Base-by-base conservation (phyloP, 2,113 vertebrate species). In the Scalopus aquaticus region DNA sequence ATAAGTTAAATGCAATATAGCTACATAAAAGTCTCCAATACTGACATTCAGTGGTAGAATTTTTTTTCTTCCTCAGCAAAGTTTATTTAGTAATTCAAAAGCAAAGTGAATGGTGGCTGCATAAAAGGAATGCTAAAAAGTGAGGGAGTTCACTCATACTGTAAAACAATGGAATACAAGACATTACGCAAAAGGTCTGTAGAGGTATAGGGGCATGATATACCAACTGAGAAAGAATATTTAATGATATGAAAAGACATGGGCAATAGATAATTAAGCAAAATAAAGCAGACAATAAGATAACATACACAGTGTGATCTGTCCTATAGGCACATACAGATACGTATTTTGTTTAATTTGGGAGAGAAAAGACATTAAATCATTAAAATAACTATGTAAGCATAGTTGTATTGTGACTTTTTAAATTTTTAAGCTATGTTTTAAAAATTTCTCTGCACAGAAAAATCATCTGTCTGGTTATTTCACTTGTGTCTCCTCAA, bases 201-300 rank as follows among this genome's bases (percentile, higher is more conserved):
- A 9, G 51, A 64, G 8, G 64, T 94, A 89, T 89, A 22, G 8
- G 22, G 92, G 92, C 92, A 92, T 86, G n/a, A 94, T 64, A 69
- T 89, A 80, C 15, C 20, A 37, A 62, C 10, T 90, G 65, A 74
- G 13, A 95, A 96, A 82, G 32, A 86, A 54, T 84, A 92, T 28
- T 87, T 94, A 70, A 70, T 88, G 19, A 88, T 72, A 70, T 51
- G 15, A 83, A 94, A 58, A 65, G 8, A 24, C 58, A 69, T 74
- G 20, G 89, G 81, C 16, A 90, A 93, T 54, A 81, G 16, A 72
- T 46, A 86, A 77, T 67, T 83, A 91, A 90, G 30, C 58, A 72
- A 87, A 91, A 94, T 24, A 89, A 88, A 81, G 26, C 13, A 77
- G 9, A 15, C n/a, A 93, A 65, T 91, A 88, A 88, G 91, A 77